Evolutionary conservation across 2,888 invertebrate genomes (phyloP), one percentile per base, ranked within the genome.

Genomic region (Monopis laevigella): DNA sequence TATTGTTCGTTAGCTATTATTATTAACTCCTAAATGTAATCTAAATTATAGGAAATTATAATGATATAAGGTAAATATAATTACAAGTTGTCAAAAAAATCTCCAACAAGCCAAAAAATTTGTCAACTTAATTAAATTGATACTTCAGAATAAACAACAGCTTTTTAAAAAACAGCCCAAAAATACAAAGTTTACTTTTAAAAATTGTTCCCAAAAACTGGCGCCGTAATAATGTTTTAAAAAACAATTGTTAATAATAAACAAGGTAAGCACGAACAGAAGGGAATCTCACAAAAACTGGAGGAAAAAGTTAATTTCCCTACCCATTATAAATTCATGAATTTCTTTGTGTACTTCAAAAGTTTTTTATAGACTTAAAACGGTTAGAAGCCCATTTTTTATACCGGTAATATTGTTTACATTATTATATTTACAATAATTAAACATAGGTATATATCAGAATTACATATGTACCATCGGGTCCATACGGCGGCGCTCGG

Each of bases 241-340:
- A 36, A 36, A 36, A 36, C 36, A 36, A 36, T 36, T 36, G 36
- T 36, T 36, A 36, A 36, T 36, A 36, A 36, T 36, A 36, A 36
- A 36, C 36, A 36, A 36, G 21, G 21, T 21, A 11, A 36, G 36
- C 36, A 36, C 36, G 36, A 21, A 36, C 36, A 36, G 36, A 36
- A 36, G 36, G 36, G 36, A 36, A 21, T 36, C 36, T 36, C 36
- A 36, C 36, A 36, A 36, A 36, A 51, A 55, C 54, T 50, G 53
- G 42, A 62, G 64, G 64, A 66, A 70, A 73, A 71, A 72, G 66
- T 64, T 72, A 72, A 73, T 72, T 71, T 72, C 70, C 71, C 60
- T 49, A 46, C 51, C 52, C 64, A 74, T 74, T 72, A 73, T 67
- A 72, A 70, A 74, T 74, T 74, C 73, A 74, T 74, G 70, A 61